Percentiles rank a stretch among this genome's conserved stretches.
Evolutionary conservation across 2,113 vertebrate genomes (phyloP).

Genomic region (Caranx melampygus): DNA sequence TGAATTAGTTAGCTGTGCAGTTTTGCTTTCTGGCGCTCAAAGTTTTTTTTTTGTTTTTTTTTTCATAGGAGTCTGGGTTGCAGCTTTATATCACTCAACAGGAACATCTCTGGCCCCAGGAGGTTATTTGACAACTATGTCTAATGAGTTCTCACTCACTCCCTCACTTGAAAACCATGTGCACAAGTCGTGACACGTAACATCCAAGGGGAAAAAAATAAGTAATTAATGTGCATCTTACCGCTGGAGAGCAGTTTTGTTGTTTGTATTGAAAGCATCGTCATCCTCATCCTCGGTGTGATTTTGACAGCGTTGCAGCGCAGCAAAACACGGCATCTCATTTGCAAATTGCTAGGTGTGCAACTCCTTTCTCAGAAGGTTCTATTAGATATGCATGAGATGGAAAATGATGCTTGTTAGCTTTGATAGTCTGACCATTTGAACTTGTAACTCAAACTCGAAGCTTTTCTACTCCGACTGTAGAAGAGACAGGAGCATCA

Average conservation of each 20-base stretch:
- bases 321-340: conserved; percentile 42
- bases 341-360: conserved; percentile 62
- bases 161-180: background rate
- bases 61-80: conserved; percentile 6
- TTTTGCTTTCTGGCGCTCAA: conserved; percentile 29
- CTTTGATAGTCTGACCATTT: conserved; percentile 41
- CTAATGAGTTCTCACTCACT: conserved; percentile 25
- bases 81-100: conserved; percentile 4
- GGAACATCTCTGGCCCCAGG: conserved; percentile 31
- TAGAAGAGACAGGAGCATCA: background rate
- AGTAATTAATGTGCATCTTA: conserved; percentile 20
- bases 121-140: conserved; percentile 34
- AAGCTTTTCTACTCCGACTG: background rate
- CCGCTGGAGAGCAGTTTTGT: background rate
- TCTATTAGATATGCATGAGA: conserved; percentile 51
- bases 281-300: conserved; percentile 11
- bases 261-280: conserved; percentile 7
- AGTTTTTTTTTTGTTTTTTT: conserved; percentile 4
- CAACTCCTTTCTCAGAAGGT: conserved; percentile 30
- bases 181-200: conserved; percentile 32
- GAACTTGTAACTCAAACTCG: conserved; percentile 27
- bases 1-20: conserved; percentile 54
- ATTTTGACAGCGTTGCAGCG: conserved; percentile 60
- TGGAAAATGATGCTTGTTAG: conserved; percentile 37
- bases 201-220: conserved; percentile 42